Evolutionary conservation across 2,888 invertebrate species (phyloP), one percentile per base, ranked within the genome.

Genomic region (Thyatira batis): DNA sequence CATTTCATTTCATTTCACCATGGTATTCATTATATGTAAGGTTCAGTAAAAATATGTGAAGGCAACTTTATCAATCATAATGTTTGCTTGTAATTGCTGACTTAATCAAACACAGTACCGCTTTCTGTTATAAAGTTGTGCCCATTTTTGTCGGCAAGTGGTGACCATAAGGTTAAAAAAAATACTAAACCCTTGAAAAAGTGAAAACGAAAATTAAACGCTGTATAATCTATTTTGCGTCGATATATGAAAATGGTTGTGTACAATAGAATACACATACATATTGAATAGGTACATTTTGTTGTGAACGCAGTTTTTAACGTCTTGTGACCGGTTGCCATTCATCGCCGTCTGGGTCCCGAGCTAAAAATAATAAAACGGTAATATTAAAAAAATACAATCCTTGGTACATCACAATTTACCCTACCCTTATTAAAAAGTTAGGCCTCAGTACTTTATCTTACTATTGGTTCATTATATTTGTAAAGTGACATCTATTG

Each of bases 251-350:
- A 48, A 39, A 13, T 33, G 33, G 5, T 13, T 13, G 48, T 48
- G 28, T 48, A 48, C 10, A 48, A 28, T 48, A 9, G 20, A 17
- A 39, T 39, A 17, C 17, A 5, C 17, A 17, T 4, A 2, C 17
- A 10, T 27, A 9, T 46, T 17, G 46, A 13, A 9, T 46, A 27
- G 9, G 9, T 11, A 45, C 23, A 2, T 45, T n/a, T 45, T 23
- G 1, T 13, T 1, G 25, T 13, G 25, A 21, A 23, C 21, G 23
- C 13, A n/a, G 13, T 27, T 27, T n/a, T 75, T 80, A 89, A 52
- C 93, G 93, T 53, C 93, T 87, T 55, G 92, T 92, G 49, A 94
- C 94, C 53, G 87, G 88, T 49, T 93, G 93, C 94, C 94, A 94
- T 57, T 93, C 93, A 17, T 93, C 93, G 60, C 92, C 93, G 65